phyloP scores from a whole-genome alignment of 2,113 vertebrate species.

The Heptranchias perlo region DNA sequence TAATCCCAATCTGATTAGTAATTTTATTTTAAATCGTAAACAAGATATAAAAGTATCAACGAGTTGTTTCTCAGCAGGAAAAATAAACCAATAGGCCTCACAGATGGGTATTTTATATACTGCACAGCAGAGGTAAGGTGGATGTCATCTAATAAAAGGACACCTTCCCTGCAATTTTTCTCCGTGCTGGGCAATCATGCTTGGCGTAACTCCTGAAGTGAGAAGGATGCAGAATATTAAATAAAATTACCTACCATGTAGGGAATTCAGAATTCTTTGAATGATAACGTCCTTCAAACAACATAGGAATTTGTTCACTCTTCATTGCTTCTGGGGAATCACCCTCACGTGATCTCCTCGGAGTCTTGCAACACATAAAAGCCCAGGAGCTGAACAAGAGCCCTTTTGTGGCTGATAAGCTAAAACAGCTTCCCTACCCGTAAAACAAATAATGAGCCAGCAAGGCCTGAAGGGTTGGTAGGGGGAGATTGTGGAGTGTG shows the following conservation, averaged over 20 bases:
- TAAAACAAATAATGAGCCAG: background rate
- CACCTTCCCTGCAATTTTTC: background rate
- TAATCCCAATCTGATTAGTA: background rate
- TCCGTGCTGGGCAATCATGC: background rate
- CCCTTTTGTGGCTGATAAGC: background rate
- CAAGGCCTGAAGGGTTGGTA: background rate
- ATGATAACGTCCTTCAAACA: background rate
- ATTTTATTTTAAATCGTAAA: too few relatives aligned
- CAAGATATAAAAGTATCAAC: background rate
- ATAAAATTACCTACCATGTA: background rate
- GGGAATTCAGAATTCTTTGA: background rate
- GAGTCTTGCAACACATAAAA: background rate
- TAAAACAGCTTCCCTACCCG: background rate
- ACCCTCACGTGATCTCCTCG: background rate
- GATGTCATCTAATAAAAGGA: background rate
- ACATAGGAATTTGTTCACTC: background rate
- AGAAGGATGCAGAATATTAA: background rate
- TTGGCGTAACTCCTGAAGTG: background rate
- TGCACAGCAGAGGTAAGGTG: background rate
- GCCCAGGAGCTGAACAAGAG: background rate
- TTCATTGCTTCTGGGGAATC: background rate
- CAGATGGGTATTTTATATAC: background rate
- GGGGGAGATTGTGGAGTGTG: background rate
- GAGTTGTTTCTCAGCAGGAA: background rate
- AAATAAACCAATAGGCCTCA: background rate